Base-by-base conservation (phyloP, 2,888 invertebrate species). In the Emmelina monodactyla region DNA sequence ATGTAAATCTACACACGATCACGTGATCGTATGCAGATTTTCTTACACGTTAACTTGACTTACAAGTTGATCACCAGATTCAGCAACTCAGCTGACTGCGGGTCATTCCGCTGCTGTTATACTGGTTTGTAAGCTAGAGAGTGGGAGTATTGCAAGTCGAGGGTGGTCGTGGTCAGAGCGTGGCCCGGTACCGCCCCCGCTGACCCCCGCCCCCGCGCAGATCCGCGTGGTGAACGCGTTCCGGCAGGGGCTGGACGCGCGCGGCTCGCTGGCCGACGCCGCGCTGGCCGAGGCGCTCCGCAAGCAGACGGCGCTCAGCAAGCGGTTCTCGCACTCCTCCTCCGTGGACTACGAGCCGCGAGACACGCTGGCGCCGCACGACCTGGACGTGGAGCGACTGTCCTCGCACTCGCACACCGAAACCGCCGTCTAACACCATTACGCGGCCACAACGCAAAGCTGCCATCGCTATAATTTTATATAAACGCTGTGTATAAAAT, bases 171-270 rank as follows among this genome's bases (percentile, higher is more conserved):
- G 33, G 39, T 40, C 44, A 45, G 51, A 41, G 50, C 47, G 44
- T 36, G 41, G 31, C 40, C n/a, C 25, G 11, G 25, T 10, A 11
- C 25, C 25, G 3, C n/a, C 11, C 25, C n/a, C 3, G 4, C 25
- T 3, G 25, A 7, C 16, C 31, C 33, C 28, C 34, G 33, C 25
- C 13, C 13, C 9, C 14, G 71, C 85, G 82, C 91, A 98, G 98
- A 98, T 98, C 83, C 97, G 98, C 86, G 98, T 98, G 86, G 97
- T 99, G 84, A 98, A 98, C 86, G 98, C 98, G 85, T 99, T 98
- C 89, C 97, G 98, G 82, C 96, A 97, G 88, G 97, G 97, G 82
- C 88, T 97, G 83, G 97, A 97, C 84, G 88, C 94, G 76, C 91
- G 94, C 67, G 92, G 94, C 82, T 93, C 93, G 83, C 89, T 91